A percentile compares a stretch with the other conserved stretches of the same genome.
Conservation (phyloP, 2,888 invertebrate species). For the Dolichomitus sp. region DNA sequence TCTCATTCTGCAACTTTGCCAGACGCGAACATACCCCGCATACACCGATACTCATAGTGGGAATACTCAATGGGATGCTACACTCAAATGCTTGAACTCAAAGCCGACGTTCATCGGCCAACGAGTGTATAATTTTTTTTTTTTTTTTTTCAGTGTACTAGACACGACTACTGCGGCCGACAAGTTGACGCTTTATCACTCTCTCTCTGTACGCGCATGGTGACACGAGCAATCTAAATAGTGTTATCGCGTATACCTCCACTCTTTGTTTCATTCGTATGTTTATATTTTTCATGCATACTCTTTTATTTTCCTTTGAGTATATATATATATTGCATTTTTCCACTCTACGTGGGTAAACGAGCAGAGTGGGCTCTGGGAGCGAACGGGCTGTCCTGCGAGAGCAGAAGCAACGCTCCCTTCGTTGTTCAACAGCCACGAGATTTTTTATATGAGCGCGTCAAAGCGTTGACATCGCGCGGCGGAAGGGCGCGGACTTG, state of each 20-base stretch:
- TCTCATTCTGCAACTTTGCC: neutral
- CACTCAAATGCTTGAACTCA: conserved; percentile 2
- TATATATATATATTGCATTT: conserved; percentile 29
- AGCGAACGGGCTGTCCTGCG: neutral
- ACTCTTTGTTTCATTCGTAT: conserved; percentile 46
- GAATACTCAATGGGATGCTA: neutral
- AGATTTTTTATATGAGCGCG: conserved; percentile 75
- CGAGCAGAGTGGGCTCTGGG: neutral
- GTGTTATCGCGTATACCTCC: conserved; percentile 54
- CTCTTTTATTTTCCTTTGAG: conserved; percentile 31
- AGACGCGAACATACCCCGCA: neutral
- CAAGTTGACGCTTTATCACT: conserved; percentile 34
- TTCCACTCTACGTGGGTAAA: conserved; percentile 14
- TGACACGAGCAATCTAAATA: conserved; percentile 64
- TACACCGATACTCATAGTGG: neutral
- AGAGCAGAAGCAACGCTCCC: neutral
- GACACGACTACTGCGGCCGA: neutral
- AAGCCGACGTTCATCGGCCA: conserved; percentile 4
- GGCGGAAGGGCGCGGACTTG: conserved; percentile 56
- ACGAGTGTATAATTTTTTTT: conserved; percentile 4
- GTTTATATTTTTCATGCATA: conserved; percentile 46
- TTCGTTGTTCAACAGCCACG: conserved; percentile 60
- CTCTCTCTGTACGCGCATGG: conserved; percentile 38
- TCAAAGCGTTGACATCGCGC: conserved; percentile 77
- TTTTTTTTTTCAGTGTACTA: neutral